These are phyloP conservation scores for Sparidentex hasta DNA, from an alignment of 2,797 vertebrate species.

Conservation along the genomic window DNA sequence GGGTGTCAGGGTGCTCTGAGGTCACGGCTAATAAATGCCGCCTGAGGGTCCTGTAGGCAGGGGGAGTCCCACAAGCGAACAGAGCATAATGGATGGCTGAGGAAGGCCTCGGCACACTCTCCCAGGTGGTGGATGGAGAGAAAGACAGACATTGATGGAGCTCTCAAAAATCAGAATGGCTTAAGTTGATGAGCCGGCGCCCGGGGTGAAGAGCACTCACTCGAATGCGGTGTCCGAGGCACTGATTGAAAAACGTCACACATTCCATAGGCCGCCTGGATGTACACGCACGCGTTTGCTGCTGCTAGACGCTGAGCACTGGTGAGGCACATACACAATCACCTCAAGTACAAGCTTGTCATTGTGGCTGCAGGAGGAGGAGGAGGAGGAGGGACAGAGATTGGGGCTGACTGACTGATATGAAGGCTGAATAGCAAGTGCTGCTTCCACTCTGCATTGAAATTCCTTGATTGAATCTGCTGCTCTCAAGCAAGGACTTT, in stretches of 20 bases:
- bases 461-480: constrained; percentile 73
- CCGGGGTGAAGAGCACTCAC: constrained; percentile 25
- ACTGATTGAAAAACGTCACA: constrained; percentile 46
- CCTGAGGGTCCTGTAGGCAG: constrained; percentile 25
- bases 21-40: constrained; percentile 38
- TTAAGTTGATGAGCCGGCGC: constrained; percentile 42
- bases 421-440: constrained; percentile 71
- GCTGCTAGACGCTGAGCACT: not conserved
- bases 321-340: constrained; percentile 20
- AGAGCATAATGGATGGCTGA: constrained; percentile 25
- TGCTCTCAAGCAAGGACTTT: constrained; percentile 65
- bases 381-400: constrained; percentile 47
- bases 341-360: constrained; percentile 29
- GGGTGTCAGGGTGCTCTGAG: constrained; percentile 51
- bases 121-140: constrained; percentile 27
- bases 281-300: not conserved
- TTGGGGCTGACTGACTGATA: constrained; percentile 73
- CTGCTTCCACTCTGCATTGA: constrained; percentile 60
- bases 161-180: constrained; percentile 49
- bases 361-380: constrained; percentile 32
- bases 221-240: constrained; percentile 9
- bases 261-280: constrained; percentile 17
- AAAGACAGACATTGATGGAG: constrained; percentile 23
- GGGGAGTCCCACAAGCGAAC: constrained; percentile 33
- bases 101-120: constrained; percentile 15